Percentiles rank a stretch among this genome's conserved stretches.
phyloP scores from a whole-genome alignment of 2,797 vertebrate species.

The Toxotes lorentzi region DNA sequence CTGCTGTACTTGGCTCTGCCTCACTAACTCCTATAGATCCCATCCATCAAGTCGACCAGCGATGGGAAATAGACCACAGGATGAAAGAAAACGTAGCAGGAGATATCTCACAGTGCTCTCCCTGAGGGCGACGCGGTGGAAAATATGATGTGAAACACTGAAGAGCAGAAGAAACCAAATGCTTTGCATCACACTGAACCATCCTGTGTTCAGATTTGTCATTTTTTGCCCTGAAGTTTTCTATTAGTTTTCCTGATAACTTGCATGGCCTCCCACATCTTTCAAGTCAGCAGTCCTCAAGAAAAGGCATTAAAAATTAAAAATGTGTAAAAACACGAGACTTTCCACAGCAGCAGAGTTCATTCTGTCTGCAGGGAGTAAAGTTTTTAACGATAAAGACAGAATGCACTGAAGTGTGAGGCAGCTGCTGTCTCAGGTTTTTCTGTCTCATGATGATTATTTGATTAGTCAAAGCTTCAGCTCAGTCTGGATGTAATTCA shows the following conservation, averaged over 20 bases:
- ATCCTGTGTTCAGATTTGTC: neutral
- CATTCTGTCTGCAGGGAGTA: neutral
- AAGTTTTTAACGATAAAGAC: neutral
- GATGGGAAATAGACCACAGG: slow-evolving; percentile 2
- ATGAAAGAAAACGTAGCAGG: slow-evolving; percentile 47
- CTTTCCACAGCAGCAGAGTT: neutral
- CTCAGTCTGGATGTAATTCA: too few relatives aligned
- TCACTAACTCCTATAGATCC: neutral
- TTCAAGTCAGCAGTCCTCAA: neutral
- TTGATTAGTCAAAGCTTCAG: slow-evolving; percentile 1
- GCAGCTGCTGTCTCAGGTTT: neutral
- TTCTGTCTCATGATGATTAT: neutral
- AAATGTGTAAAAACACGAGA: neutral
- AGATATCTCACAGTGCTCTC: slow-evolving; percentile 23
- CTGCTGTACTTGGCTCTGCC: slow-evolving; percentile 25
- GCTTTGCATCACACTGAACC: slow-evolving; percentile 18
- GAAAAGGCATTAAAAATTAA: neutral
- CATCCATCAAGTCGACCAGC: slow-evolving; percentile 37
- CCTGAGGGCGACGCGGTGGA: slow-evolving; percentile 6
- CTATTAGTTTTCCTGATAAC: slow-evolving; percentile 41
- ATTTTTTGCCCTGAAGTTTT: neutral
- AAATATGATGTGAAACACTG: slow-evolving; percentile 28
- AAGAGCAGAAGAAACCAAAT: slow-evolving; percentile 14
- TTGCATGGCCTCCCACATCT: neutral
- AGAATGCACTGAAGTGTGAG: neutral